Evolutionary conservation across 1,140 invertebrate genomes (phyloP), one percentile per base, ranked within the genome.

Genomic region (Xylocopa sonorina): DNA sequence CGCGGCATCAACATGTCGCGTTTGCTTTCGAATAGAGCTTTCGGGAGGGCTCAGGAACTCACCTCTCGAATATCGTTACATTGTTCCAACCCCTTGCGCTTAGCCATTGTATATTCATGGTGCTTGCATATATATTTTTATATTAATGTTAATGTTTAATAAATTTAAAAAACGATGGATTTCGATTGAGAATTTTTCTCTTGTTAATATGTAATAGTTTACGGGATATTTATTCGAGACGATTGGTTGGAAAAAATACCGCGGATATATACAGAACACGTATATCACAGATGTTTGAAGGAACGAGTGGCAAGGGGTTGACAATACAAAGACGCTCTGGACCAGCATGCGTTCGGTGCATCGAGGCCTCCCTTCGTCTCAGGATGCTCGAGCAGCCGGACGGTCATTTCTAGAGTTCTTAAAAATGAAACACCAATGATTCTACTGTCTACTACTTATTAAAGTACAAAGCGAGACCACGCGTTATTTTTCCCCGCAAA

Each of bases 381-480:
- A 29, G 60, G 53, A 75, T 46, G 74, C 72, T 68, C 43, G 43
- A 80, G 29, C 66, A 32, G 21, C 51, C 24, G 64, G 53, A 76
- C 63, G 53, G 50, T 76, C 64, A 75, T 83, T 68, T 82, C 24
- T 80, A 80, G 80, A 85, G 16, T 68, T 58, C 43, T 82, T 29
- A 18, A 81, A n/a, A 82, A 50, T 29, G 50, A 73, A 86, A 86
- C 84, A 86, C 83, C 83, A 86, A 86, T 86, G 60, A 76, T 62
- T 82, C 63, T 82, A 85, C 62, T 80, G 41, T 85, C 67, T 83
- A 83, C 32, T 18, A 80, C 53, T 85, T 80, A 85, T 82, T 77
- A 83, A 86, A 87, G 85, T 87, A 86, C 81, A 87, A 87, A 87
- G 63, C 57, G 66, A 83, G 85, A 86, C 81, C 81, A 86, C 62